These are phyloP conservation scores for Amphiprion percula DNA, from an alignment of 2,113 vertebrate genomes.

Conservation along the genomic window DNA sequence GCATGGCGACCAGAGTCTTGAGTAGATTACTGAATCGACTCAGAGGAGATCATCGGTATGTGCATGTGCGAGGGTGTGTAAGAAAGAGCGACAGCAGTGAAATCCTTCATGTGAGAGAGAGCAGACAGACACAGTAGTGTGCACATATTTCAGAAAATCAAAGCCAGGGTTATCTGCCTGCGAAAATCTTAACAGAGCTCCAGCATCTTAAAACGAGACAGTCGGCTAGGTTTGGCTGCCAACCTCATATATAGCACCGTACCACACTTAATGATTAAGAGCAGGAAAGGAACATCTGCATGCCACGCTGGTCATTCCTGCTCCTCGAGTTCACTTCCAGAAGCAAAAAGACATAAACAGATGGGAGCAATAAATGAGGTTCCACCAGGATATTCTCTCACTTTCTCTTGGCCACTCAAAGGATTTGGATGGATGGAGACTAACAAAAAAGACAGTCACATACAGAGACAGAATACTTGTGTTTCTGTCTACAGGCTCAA, in stretches of 20 bases:
- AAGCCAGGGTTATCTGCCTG: conserved; percentile 45
- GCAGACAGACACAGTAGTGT: conserved; percentile 19
- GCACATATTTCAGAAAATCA: conserved; percentile 49
- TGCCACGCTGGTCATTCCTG: conserved; percentile 54
- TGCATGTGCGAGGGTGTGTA: conserved; percentile 2
- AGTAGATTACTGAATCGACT: conserved; percentile 54
- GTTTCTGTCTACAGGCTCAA: conserved; percentile 67
- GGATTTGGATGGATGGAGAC: conserved; percentile 64
- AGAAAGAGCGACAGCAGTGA: conserved; percentile 22
- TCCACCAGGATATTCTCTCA: conserved; percentile 46
- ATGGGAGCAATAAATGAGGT: conserved; percentile 67
- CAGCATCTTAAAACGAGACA: conserved; percentile 38
- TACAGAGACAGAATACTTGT: conserved; percentile 67
- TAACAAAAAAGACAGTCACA: conserved; percentile 60
- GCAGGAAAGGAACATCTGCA: conserved; percentile 51
- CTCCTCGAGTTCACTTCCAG: conserved; percentile 45
- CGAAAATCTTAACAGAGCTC: conserved; percentile 14
- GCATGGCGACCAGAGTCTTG: conserved; percentile 49
- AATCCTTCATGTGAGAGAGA: conserved; percentile 36
- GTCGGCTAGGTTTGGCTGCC: conserved; percentile 35
- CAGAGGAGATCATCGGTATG: conserved; percentile 28
- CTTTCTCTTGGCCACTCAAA: conserved; percentile 40
- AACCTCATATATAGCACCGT: conserved; percentile 24
- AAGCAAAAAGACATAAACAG: conserved; percentile 70
- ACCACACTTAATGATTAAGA: conserved; percentile 61